Evolutionary conservation across 2,888 invertebrate species (phyloP), one percentile per base, ranked within the genome.

Genomic region (Drosophila suboccidentalis): DNA sequence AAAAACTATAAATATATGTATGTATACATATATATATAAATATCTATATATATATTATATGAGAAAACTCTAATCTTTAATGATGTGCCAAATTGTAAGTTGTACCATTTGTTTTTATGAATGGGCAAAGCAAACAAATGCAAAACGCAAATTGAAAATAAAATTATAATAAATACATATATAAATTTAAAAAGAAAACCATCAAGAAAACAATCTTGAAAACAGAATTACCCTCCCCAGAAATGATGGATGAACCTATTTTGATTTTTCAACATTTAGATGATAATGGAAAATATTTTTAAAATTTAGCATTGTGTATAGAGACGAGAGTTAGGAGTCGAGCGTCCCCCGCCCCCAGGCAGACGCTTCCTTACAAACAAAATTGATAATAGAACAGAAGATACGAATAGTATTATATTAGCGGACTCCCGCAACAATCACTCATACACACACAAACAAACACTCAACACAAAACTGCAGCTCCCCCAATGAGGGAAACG

Each of bases 61-160:
- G 61, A 74, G 58, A 63, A 86, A 90, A 90, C 82, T 84, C 82
- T 84, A 87, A 89, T 84, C 89, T 89, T 85, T 82, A 84, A 89
- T 82, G 87, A 91, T 92, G 92, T 92, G 92, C 92, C 92, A 92
- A 92, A 92, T 92, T 92, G 91, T 92, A 92, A 90, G 91, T 91
- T 91, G 90, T 89, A 84, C 79, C 91, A 90, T 88, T 91, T 79
- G 87, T 91, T 90, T 89, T 83, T 80, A 85, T 80, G 72, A 83
- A 81, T 86, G 86, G 81, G 34, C 81, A 71, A 87, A 78, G 50
- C 81, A 78, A 89, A 75, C 69, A 85, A 82, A 62, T 55, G 51
- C 41, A 75, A 72, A 83, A 82, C 62, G 67, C 67, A 78, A 86
- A 82, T 80, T 77, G 58, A 90, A 88, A 87, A 79, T 59, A 32